phyloP scores from a whole-genome alignment of 2,888 invertebrate genomes.

The Andrena minutula region DNA sequence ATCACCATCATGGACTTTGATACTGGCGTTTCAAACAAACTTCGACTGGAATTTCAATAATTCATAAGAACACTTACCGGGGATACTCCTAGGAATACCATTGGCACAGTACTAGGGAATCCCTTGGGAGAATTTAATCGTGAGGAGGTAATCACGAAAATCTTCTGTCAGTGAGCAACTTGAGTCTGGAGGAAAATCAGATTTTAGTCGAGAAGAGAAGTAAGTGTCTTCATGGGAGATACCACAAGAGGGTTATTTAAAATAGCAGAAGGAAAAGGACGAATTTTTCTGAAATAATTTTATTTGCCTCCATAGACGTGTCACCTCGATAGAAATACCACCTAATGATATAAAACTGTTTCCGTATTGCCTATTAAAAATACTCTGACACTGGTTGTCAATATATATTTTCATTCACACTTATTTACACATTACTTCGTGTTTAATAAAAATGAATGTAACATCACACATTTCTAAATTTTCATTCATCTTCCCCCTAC shows the following conservation, averaged over 20 bases:
- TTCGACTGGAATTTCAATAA: not conserved
- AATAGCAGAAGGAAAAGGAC: not conserved
- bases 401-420: no score
- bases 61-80: not conserved
- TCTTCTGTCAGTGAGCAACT: not conserved
- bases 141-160: not conserved
- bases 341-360: no score
- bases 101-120: not conserved
- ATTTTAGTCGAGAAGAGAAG: not conserved
- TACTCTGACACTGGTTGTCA: no score
- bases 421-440: no score
- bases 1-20: not conserved
- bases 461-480: no score
- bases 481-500: no score
- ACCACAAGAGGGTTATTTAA: not conserved
- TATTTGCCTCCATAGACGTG: no score
- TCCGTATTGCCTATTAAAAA: no score
- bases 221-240: not conserved
- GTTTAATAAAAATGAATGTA: no score
- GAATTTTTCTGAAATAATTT: no score
- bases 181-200: not conserved
- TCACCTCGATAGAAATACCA: no score
- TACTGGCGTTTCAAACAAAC: not conserved
- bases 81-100: not conserved
- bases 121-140: conserved; percentile 5